Base-by-base conservation (phyloP, 2,888 invertebrate genomes). In the Apamea epomidion region DNA sequence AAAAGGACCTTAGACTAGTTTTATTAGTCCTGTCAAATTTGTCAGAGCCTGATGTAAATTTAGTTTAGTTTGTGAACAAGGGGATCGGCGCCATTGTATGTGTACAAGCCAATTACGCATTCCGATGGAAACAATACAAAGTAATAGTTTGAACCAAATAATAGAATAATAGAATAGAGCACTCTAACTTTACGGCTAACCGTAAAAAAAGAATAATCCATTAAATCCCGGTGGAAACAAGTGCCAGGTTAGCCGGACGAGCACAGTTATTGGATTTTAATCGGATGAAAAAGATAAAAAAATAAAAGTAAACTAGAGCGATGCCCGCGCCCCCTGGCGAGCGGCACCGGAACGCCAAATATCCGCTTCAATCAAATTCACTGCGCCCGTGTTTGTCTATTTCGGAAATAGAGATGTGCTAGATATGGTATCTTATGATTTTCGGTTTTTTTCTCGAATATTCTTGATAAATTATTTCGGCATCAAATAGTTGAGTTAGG, bases 281-380 rank as follows among this genome's bases (percentile, higher is more conserved):
- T 82, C 81, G 77, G 70, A 72, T 79, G 58, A 83, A 86, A 84
- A 89, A 88, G 74, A 74, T 60, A 83, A 82, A 87, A 77, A 82
- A 86, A 82, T 76, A 60, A 81, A 84, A 84, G 65, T 78, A 70
- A 83, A 84, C 60, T 78, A 45, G 65, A 78, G 45, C 70, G 32
- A 76, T 51, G 69, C 45, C 70, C 29, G 74, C 74, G 69, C 71
- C 70, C 73, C 45, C 82, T 81, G 74, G 75, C 80, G 80, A 71
- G 70, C 58, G 65, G 74, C 73, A 69, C 82, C 85, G 84, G 84
- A 86, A 84, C 82, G 79, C 48, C 87, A 83, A 91, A 91, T 90
- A 90, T 91, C 89, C 90, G 90, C 78, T 88, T 87, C 90, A 88
- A 89, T 91, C 91, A 91, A 90, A 87, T 83, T 84, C 86, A 82